Conservation (phyloP, 2,888 invertebrate species). For the Troides helena region DNA sequence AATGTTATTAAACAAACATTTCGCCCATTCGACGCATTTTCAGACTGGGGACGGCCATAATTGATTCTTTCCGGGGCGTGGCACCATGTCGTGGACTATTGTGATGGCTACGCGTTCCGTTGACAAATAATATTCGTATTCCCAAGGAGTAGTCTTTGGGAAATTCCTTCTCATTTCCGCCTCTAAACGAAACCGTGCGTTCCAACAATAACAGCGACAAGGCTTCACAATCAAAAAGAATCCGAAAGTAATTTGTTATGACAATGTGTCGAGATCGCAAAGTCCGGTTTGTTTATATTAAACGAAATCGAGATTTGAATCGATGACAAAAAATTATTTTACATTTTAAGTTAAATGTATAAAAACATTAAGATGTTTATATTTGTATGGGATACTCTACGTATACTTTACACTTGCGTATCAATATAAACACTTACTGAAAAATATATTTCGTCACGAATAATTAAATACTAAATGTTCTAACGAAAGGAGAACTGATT, state of each 20-base stretch:
- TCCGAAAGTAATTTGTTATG: slow-evolving; percentile 65
- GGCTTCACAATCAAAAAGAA: slow-evolving; percentile 69
- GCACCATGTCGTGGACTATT: slow-evolving; percentile 56
- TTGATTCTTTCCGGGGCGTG: slow-evolving; percentile 80
- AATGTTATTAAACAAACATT: slow-evolving; percentile 81
- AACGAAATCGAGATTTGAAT: neutral
- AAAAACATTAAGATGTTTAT: neutral
- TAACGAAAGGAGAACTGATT: too few species aligned
- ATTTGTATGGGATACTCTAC: neutral
- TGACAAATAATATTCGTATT: slow-evolving; percentile 71
- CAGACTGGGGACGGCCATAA: slow-evolving; percentile 66
- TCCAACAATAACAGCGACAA: slow-evolving; percentile 61
- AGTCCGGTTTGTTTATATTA: slow-evolving; percentile 15
- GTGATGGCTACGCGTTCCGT: slow-evolving; percentile 51
- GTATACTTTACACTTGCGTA: too few species aligned
- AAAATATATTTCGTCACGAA: too few species aligned
- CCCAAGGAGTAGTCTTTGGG: slow-evolving; percentile 61
- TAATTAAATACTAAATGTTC: too few species aligned
- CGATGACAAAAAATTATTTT: neutral
- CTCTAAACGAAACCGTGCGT: slow-evolving; percentile 66
- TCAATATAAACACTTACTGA: too few species aligned
- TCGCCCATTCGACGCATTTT: slow-evolving; percentile 76
- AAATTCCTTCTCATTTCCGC: slow-evolving; percentile 76
- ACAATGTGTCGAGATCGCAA: slow-evolving; percentile 58
- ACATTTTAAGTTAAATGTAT: neutral